These are phyloP conservation scores for Esperia sulphurella DNA, from an alignment of 2,888 invertebrate species.

Conservation along the genomic window DNA sequence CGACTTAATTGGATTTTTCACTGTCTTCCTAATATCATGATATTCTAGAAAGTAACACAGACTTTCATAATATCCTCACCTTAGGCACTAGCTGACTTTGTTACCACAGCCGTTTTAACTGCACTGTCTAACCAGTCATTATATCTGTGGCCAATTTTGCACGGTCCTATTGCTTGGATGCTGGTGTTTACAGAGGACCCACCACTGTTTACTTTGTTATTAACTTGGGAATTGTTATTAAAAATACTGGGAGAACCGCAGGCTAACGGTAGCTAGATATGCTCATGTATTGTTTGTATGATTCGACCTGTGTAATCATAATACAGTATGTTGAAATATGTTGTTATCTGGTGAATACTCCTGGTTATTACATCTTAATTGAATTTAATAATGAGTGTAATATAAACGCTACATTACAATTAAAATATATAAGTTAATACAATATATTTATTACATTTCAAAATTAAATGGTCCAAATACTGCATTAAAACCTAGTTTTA, in stretches of 20 bases:
- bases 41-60: too few relatives aligned
- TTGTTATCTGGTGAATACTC: background rate
- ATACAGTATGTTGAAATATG: background rate
- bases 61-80: too few relatives aligned
- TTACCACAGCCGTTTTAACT: background rate
- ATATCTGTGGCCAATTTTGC: conserved; percentile 44
- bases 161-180: conserved; percentile 35
- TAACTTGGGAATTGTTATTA: conserved; percentile 59
- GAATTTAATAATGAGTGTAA: too few relatives aligned
- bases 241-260: conserved; percentile 36
- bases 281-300: conserved; percentile 4
- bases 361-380: too few relatives aligned
- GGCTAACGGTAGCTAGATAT: conserved; percentile 17
- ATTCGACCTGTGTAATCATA: background rate
- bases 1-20: too few relatives aligned
- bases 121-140: conserved; percentile 8
- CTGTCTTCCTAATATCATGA: too few relatives aligned
- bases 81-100: background rate
- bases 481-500: too few relatives aligned
- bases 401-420: too few relatives aligned
- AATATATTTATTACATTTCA: too few relatives aligned
- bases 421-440: too few relatives aligned
- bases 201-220: conserved; percentile 47
- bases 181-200: conserved; percentile 42
- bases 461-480: too few relatives aligned